Conservation (phyloP, 2,888 invertebrate species). For the Allygus modestus region DNA sequence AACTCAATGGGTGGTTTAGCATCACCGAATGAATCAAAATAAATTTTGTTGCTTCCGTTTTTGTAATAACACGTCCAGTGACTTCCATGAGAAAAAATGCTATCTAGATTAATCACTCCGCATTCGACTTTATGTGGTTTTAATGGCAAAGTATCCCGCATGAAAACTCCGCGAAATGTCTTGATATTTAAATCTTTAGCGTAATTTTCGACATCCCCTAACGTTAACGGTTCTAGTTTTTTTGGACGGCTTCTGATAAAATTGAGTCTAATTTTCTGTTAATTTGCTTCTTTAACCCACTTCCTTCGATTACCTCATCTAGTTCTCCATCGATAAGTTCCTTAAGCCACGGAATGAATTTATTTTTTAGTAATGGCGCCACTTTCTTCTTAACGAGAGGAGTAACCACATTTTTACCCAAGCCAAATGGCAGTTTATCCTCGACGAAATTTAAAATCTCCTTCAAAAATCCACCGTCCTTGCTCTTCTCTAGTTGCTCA, state of each 20-base stretch:
- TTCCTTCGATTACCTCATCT: conserved; percentile 42
- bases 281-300: conserved; percentile 28
- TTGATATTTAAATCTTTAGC: not conserved
- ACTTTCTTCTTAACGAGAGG: conserved; percentile 19
- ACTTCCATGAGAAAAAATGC: conserved; percentile 21
- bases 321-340: conserved; percentile 27
- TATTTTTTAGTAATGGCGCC: conserved; percentile 20
- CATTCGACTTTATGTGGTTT: conserved; percentile 47
- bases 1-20: conserved; percentile 28
- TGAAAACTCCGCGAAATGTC: conserved; percentile 50
- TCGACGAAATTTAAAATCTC: conserved; percentile 20
- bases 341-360: conserved; percentile 31
- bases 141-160: conserved; percentile 48
- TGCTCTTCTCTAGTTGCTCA: conserved; percentile 13
- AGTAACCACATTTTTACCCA: not conserved
- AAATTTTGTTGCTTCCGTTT: conserved; percentile 7
- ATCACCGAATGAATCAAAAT: conserved; percentile 35
- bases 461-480: conserved; percentile 4
- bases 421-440: conserved; percentile 2
- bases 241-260: conserved; percentile 4
- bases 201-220: conserved; percentile 23
- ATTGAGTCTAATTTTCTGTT: conserved; percentile 42
- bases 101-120: conserved; percentile 49
- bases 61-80: conserved; percentile 59
- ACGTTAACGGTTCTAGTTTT: conserved; percentile 33